Conservation (phyloP, 2,797 vertebrate species). For the Sebastolobus alascanus region DNA sequence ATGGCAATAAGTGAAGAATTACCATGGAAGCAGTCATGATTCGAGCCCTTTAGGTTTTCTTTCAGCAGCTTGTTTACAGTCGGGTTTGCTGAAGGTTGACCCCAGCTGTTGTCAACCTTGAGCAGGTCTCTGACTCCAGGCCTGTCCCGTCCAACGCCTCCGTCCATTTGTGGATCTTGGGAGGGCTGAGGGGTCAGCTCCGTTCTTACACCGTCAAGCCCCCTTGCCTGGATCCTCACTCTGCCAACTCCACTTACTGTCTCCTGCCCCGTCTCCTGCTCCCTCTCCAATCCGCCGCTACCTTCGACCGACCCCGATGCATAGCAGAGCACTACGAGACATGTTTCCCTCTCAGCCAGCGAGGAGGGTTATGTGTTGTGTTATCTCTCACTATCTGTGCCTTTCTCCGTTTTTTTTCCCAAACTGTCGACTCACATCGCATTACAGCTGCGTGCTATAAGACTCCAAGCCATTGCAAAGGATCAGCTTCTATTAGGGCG, state of each 20-base stretch:
- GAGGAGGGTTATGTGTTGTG: slow-evolving; percentile 73
- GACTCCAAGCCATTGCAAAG: slow-evolving; percentile 83
- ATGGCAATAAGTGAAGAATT: slow-evolving; percentile 77
- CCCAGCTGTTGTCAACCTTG: slow-evolving; percentile 82
- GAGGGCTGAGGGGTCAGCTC: slow-evolving; percentile 79
- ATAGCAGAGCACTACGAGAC: slow-evolving; percentile 73
- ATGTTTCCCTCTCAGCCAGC: slow-evolving; percentile 77
- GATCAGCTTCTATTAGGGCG: slow-evolving; percentile 86
- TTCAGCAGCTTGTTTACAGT: slow-evolving; percentile 81
- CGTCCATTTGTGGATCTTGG: slow-evolving; percentile 75
- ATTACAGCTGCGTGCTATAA: slow-evolving; percentile 79
- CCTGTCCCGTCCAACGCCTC: slow-evolving; percentile 79
- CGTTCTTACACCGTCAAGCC: slow-evolving; percentile 77
- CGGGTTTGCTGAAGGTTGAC: slow-evolving; percentile 74
- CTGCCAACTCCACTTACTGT: slow-evolving; percentile 83
- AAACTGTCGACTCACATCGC: slow-evolving; percentile 86
- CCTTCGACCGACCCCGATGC: slow-evolving; percentile 75
- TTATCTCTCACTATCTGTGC: slow-evolving; percentile 77
- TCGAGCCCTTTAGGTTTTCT: slow-evolving; percentile 74
- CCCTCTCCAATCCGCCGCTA: slow-evolving; percentile 73
- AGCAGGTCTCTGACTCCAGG: slow-evolving; percentile 83
- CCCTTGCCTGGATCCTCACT: slow-evolving; percentile 79
- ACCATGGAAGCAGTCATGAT: slow-evolving; percentile 72
- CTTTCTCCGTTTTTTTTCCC: slow-evolving; percentile 57
- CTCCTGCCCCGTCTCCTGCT: slow-evolving; percentile 75